These are phyloP conservation scores for Ennomos fuscantarius DNA, from an alignment of 2,888 invertebrate species.

Conservation along the genomic window DNA sequence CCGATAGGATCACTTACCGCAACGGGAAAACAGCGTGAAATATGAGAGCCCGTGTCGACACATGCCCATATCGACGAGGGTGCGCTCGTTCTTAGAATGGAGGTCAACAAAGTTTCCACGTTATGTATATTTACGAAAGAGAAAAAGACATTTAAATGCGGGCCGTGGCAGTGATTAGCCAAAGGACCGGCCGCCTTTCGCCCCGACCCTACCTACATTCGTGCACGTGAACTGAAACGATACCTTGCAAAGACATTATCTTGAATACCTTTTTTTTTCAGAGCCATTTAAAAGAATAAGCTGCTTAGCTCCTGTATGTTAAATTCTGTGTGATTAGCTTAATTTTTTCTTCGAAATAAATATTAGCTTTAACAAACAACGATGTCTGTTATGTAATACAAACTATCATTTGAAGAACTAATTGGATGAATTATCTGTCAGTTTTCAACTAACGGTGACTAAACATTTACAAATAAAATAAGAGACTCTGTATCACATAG, in stretches of 20 bases:
- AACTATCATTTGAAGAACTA: not conserved
- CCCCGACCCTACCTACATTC: constrained; percentile 59
- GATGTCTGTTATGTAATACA: no score
- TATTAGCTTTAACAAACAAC: constrained; percentile 2
- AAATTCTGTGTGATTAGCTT: constrained; percentile 32
- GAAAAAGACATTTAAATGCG: constrained; percentile 78
- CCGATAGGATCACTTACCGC: constrained; percentile 69
- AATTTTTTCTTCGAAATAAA: constrained; percentile 14
- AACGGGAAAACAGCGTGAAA: constrained; percentile 67
- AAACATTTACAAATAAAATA: not conserved
- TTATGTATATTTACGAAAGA: constrained; percentile 64
- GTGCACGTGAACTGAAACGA: constrained; percentile 59
- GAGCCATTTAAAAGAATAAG: constrained; percentile 35
- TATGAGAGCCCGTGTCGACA: constrained; percentile 72
- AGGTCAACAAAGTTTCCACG: constrained; percentile 58
- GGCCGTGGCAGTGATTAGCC: constrained; percentile 77
- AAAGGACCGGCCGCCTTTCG: constrained; percentile 60
- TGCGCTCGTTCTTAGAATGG: constrained; percentile 45
- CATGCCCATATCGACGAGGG: constrained; percentile 60
- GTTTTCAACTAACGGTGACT: no score
- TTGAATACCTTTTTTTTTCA: constrained; percentile 49
- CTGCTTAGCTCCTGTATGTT: constrained; percentile 32
- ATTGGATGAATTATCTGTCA: not conserved
- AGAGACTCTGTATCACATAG: no score
- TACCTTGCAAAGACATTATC: constrained; percentile 53